These are phyloP conservation scores for Taphrorychus bicolor DNA, from an alignment of 2,888 invertebrate genomes.

Conservation along the genomic window DNA sequence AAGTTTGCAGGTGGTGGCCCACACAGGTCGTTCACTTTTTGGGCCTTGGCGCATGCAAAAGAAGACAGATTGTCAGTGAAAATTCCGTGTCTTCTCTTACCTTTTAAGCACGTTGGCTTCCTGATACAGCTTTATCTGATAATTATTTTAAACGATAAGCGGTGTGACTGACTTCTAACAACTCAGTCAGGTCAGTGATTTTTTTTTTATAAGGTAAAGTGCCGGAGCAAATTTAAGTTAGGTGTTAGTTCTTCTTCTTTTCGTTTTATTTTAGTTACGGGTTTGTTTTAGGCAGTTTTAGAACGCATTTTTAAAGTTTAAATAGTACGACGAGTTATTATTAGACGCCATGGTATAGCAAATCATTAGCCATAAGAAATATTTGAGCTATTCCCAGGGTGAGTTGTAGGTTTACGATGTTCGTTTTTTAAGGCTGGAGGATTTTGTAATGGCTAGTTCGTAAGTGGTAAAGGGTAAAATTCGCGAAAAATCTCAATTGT, in stretches of 20 bases:
- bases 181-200: neutral
- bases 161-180: conserved; percentile 3
- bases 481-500: too few species aligned
- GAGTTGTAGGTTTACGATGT: too few species aligned
- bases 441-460: too few species aligned
- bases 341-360: too few species aligned
- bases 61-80: conserved; percentile 1
- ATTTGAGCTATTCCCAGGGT: too few species aligned
- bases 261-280: neutral
- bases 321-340: too few species aligned
- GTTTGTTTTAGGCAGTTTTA: neutral
- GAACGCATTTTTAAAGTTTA: neutral
- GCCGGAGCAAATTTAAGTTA: conserved; percentile 11
- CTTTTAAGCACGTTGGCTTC: conserved; percentile 42
- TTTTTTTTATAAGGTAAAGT: conserved; percentile 22
- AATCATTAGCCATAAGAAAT: too few species aligned
- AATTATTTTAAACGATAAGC: conserved; percentile 34
- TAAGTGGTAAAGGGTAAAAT: too few species aligned
- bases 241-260: neutral
- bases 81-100: conserved; percentile 40
- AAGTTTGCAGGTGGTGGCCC: too few species aligned
- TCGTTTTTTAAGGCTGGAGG: too few species aligned
- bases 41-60: neutral
- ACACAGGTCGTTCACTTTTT: neutral
- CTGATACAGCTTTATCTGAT: conserved; percentile 41